Base-by-base conservation (phyloP, 1,140 invertebrate species). In the Megalopta genalis region DNA sequence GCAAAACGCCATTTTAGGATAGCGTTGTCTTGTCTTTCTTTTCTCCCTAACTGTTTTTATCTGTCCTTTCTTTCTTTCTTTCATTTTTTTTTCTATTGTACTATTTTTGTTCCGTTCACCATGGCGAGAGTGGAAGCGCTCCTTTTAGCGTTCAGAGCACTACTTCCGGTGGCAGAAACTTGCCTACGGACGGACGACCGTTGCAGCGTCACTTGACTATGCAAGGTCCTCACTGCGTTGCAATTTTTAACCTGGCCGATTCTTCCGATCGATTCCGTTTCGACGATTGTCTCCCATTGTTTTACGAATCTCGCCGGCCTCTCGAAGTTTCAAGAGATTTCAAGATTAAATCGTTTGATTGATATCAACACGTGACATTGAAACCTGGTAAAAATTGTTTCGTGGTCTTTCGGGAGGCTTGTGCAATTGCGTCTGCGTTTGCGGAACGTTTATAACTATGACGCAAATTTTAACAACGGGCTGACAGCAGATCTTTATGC, bases 1-100 rank as follows among this genome's bases (percentile, higher is more conserved):
- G 63, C 73, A 57, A 66, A 77, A 49, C 46, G 32, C 39, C 18
- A 63, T 63, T 64, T 65, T 18, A 62, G 70, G 27, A 32, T 57
- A 78, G 76, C 42, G 18, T n/a, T 57, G 16, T 52, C 16, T 32
- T 32, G 32, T 32, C 32, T 46, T 9, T 52, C 16, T 57, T n/a
- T 23, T 57, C 9, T 2, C 54, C 21, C n/a, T n/a, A 7, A 54
- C 16, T 54, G 16, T 21, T 21, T 16, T 2, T 32, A 32, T 14
- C 18, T 21, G 2, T 21, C 16, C 7, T 21, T 14, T 46, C 14
- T 46, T 12, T 46, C 9, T 12, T 46, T 6, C 0, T 42, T 42
- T 46, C 2, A 12, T 46, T 32, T 32, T 32, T 32, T 1, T 32
- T 32, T 32, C 4, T 46, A 8, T 46, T 46, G 12, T 46, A 46